These are phyloP conservation scores for Enteromius anoplus DNA, from an alignment of 2,797 vertebrate genomes.

Conservation along the genomic window DNA sequence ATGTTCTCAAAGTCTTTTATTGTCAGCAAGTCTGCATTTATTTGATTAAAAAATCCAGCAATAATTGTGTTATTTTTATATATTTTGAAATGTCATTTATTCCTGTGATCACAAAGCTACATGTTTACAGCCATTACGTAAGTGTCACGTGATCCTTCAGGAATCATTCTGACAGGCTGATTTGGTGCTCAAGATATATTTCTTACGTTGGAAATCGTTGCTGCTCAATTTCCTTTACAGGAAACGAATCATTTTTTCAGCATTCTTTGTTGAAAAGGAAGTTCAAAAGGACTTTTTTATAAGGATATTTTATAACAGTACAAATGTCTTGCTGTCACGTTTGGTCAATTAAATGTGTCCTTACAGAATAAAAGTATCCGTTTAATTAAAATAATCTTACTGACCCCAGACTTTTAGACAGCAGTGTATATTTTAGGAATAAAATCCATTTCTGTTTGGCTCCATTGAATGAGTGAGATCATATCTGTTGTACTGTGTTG, in stretches of 20 bases:
- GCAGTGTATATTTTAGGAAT: not conserved
- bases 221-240: not conserved
- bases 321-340: not conserved
- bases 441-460: slow-evolving; percentile 6
- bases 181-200: not conserved
- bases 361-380: not conserved
- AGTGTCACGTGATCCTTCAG: not conserved
- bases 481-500: slow-evolving; percentile 60
- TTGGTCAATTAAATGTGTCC: not conserved
- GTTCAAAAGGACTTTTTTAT: not conserved
- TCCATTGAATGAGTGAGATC: slow-evolving; percentile 32
- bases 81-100: not conserved
- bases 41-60: not conserved
- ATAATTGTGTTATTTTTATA: not conserved
- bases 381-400: not conserved
- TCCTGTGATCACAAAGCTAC: not conserved
- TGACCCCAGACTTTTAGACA: slow-evolving; percentile 2
- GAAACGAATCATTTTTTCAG: not conserved
- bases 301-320: not conserved
- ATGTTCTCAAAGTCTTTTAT: not conserved
- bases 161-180: not conserved
- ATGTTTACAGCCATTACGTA: not conserved
- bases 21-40: not conserved
- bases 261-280: not conserved
- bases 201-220: not conserved